These are phyloP conservation scores for Hydrolagus affinis DNA, from an alignment of 2,113 vertebrate species.

Conservation along the genomic window DNA sequence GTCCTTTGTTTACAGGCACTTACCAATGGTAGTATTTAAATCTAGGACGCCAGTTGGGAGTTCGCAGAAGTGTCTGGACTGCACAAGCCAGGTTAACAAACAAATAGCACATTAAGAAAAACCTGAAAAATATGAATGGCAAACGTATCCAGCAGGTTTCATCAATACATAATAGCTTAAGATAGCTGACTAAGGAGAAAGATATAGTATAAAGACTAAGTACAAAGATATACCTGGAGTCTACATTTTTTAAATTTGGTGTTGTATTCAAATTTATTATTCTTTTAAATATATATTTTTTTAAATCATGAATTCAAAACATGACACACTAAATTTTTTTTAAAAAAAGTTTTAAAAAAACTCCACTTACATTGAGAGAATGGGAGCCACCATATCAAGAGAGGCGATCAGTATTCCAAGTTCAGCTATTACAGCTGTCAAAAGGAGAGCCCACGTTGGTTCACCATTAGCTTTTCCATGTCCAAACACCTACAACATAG, in stretches of 20 bases:
- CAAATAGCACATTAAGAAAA: slow-evolving; percentile 98
- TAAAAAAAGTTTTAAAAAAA: neutral
- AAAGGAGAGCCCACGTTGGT: slow-evolving; percentile 86
- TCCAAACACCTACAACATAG: slow-evolving; percentile 72
- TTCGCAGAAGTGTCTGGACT: slow-evolving; percentile 86
- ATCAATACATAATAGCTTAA: neutral
- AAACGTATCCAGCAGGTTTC: neutral
- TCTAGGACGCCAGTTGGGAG: slow-evolving; percentile 91
- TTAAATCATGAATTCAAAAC: neutral
- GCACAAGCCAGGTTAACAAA: slow-evolving; percentile 97
- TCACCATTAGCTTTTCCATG: slow-evolving; percentile 90
- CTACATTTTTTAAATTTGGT: neutral
- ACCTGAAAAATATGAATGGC: slow-evolving; percentile 56
- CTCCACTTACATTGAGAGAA: slow-evolving; percentile 87
- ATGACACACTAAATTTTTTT: neutral
- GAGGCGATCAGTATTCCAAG: slow-evolving; percentile 97
- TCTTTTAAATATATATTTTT: neutral
- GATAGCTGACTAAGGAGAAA: neutral
- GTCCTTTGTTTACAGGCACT: slow-evolving; percentile 39
- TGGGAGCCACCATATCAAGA: slow-evolving; percentile 94
- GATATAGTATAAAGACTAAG: no score
- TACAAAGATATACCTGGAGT: no score
- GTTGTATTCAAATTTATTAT: no score
- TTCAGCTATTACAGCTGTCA: slow-evolving; percentile 88
- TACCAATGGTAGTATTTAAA: slow-evolving; percentile 97